Base-by-base conservation (phyloP, 2,113 vertebrate species). In the Periophthalmodon schlosseri region DNA sequence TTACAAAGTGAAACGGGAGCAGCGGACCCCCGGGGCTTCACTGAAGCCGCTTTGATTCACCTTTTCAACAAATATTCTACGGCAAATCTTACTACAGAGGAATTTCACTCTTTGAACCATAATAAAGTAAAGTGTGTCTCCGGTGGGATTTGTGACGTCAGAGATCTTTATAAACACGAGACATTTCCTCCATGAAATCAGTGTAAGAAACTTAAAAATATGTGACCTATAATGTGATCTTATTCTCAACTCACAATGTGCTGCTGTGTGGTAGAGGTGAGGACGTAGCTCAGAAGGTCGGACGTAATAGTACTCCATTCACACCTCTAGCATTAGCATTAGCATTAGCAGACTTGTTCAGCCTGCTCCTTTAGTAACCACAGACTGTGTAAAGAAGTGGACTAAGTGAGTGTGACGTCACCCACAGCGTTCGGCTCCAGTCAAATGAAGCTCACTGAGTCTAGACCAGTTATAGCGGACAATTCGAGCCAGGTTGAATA, bases 21-120 rank as follows among this genome's bases (percentile, higher is more conserved):
- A 13, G 70, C 9, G 39, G 69, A 74, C 86, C 84, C 85, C 80
- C 56, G 6, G 77, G 76, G 76, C 77, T 52, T 23, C 23, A 61
- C 18, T 23, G 52, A 44, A 72, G 65, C 78, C 75, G 67, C 84
- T 89, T 88, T 88, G 87, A 89, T 90, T 85, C 82, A 65, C 80
- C 64, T 87, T 79, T 84, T 75, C 64, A 74, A 67, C 65, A 80
- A 78, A 88, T 83, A 87, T 88, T 85, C 86, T 75, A 79, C 68
- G n/a, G 50, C 83, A 83, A 72, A 83, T 79, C 81, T 79, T 34
- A 73, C 76, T n/a, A 54, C 73, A 78, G 75, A 79, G 63, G 52
- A 77, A 80, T 80, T 21, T 60, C 50, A 76, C 81, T 57, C 77
- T 86, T 84, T 77, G 79, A 83, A 84, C 88, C 87, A 66, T 75